These are phyloP conservation scores for Acronicta leporina DNA, from an alignment of 2,888 invertebrate species.

Conservation along the genomic window DNA sequence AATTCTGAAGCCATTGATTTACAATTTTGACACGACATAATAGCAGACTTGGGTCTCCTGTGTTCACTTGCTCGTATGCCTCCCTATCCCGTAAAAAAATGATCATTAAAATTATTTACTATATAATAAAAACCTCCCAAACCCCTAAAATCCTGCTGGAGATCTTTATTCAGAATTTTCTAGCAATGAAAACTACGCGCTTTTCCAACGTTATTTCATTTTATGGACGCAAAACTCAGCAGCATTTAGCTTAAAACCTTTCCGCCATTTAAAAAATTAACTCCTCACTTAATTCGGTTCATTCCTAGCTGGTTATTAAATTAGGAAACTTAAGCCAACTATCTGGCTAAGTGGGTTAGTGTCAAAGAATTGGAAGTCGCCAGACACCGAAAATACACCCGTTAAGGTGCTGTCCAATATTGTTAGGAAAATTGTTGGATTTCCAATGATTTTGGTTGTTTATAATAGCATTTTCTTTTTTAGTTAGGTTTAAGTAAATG, in stretches of 20 bases:
- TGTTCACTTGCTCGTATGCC: no score
- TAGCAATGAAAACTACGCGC: conserved; percentile 2
- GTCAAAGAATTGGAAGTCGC: conserved; percentile 28
- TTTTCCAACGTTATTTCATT: conserved; percentile 31
- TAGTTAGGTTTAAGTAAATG: no score
- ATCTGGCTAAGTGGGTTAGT: conserved; percentile 49
- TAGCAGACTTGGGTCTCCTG: no score
- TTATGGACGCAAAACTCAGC: conserved; percentile 12
- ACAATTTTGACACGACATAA: no score
- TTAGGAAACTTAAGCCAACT: conserved; percentile 65
- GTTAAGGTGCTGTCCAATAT: conserved; percentile 41
- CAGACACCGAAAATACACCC: conserved; percentile 40
- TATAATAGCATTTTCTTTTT: neutral
- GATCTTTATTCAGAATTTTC: conserved; percentile 6
- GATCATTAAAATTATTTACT: no score
- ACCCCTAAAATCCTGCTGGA: neutral
- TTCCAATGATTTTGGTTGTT: neutral
- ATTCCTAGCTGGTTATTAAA: conserved; percentile 57
- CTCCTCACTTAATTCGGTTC: conserved; percentile 55
- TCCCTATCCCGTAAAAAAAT: no score
- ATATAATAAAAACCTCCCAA: neutral
- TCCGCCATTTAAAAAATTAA: conserved; percentile 52
- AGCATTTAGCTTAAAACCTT: conserved; percentile 15
- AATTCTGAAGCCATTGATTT: no score
- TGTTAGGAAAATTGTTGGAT: neutral